Percentiles rank a stretch among this genome's conserved stretches.
phyloP scores from a whole-genome alignment of 2,113 vertebrate species.

The Thermophis baileyi region DNA sequence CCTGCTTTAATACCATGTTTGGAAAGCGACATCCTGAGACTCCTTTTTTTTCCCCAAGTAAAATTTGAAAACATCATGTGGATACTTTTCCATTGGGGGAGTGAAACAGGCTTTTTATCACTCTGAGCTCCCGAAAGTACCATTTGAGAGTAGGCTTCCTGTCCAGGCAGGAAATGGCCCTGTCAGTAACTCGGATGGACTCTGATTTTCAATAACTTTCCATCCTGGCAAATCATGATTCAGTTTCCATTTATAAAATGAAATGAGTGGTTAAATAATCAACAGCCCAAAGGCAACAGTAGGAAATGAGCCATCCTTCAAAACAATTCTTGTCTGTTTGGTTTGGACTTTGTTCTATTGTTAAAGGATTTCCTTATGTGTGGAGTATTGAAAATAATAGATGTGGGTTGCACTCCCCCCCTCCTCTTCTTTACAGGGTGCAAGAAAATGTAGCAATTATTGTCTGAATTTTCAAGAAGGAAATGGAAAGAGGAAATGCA shows the following conservation, averaged over 20 bases:
- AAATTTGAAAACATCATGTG: slow-evolving; percentile 54
- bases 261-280: slow-evolving; percentile 67
- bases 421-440: neutral
- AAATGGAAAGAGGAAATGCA: neutral
- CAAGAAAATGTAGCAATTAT: slow-evolving; percentile 17
- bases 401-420: slow-evolving; percentile 31
- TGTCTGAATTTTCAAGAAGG: slow-evolving; percentile 30
- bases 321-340: slow-evolving; percentile 70
- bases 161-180: slow-evolving; percentile 70
- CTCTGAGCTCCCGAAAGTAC: slow-evolving; percentile 62
- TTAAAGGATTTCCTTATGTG: slow-evolving; percentile 76
- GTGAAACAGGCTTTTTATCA: slow-evolving; percentile 68
- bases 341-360: slow-evolving; percentile 64
- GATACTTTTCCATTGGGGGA: slow-evolving; percentile 47
- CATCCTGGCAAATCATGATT: slow-evolving; percentile 70
- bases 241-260: slow-evolving; percentile 78
- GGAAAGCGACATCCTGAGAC: slow-evolving; percentile 69
- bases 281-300: slow-evolving; percentile 57
- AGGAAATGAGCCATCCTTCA: slow-evolving; percentile 73
- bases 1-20: slow-evolving; percentile 69
- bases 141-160: slow-evolving; percentile 69
- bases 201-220: slow-evolving; percentile 74
- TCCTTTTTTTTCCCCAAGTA: slow-evolving; percentile 45
- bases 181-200: slow-evolving; percentile 66
- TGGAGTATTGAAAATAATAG: slow-evolving; percentile 60